Percentiles rank a stretch among this genome's conserved stretches.
These are phyloP conservation scores for Leptinotarsa haldemani DNA, from an alignment of 2,888 invertebrate species.

Conservation along the genomic window DNA sequence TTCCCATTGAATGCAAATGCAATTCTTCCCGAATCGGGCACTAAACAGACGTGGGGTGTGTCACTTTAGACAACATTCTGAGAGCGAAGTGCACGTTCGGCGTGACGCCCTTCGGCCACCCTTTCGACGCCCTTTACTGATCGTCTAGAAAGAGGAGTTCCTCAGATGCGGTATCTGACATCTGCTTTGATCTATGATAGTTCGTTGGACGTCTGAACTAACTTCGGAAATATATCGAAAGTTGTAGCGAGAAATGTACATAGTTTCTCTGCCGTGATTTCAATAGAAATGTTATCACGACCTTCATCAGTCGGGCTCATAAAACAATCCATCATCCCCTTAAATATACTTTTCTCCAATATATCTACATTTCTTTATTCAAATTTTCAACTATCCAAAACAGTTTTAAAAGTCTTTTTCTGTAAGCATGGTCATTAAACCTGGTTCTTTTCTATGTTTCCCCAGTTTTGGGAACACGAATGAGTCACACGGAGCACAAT, in stretches of 20 bases:
- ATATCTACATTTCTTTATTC: no score
- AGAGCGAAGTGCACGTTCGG: slow-evolving; percentile 32
- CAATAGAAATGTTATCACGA: no score
- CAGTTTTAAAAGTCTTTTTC: no score
- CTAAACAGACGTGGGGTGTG: slow-evolving; percentile 34
- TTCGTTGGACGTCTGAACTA: neutral
- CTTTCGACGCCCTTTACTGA: slow-evolving; percentile 14
- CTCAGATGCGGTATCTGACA: slow-evolving; percentile 11
- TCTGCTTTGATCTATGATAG: slow-evolving; percentile 11
- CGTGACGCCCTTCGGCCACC: slow-evolving; percentile 30
- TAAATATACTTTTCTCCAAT: no score
- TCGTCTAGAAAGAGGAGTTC: slow-evolving; percentile 18
- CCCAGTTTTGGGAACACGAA: no score
- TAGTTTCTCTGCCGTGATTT: neutral
- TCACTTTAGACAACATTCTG: slow-evolving; percentile 29
- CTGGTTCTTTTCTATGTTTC: no score
- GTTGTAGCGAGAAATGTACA: neutral
- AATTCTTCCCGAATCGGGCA: slow-evolving; percentile 16
- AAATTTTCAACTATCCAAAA: no score
- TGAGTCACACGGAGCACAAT: no score
- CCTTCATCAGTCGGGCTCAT: no score
- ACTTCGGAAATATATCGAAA: neutral
- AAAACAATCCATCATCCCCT: no score
- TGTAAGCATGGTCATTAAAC: no score
- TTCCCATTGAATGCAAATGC: slow-evolving; percentile 30